These are phyloP conservation scores for Uloborus diversus DNA, from an alignment of 1,140 invertebrate genomes.

Conservation along the genomic window DNA sequence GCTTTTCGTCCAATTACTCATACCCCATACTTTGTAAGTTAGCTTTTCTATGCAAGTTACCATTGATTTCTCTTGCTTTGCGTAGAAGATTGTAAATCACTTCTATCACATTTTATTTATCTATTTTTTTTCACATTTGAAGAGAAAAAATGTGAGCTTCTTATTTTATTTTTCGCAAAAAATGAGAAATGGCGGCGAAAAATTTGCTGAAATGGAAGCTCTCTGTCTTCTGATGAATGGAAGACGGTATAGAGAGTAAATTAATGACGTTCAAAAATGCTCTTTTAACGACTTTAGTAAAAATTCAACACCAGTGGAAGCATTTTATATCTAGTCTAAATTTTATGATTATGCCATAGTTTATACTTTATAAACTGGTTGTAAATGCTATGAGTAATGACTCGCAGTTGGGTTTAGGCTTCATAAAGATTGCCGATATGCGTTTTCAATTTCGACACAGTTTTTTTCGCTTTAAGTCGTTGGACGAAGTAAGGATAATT, in stretches of 20 bases:
- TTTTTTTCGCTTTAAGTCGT: no score
- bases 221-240: background rate
- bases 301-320: slow-evolving; percentile 35
- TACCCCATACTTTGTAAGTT: slow-evolving; percentile 26
- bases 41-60: slow-evolving; percentile 23
- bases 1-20: slow-evolving; percentile 51
- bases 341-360: slow-evolving; percentile 53
- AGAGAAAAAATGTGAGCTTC: slow-evolving; percentile 9
- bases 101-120: background rate
- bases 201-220: slow-evolving; percentile 25
- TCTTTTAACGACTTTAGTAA: slow-evolving; percentile 38
- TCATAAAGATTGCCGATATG: no score
- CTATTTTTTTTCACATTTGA: slow-evolving; percentile 6
- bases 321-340: slow-evolving; percentile 40
- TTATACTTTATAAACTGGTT: slow-evolving; percentile 48
- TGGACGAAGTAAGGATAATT: no score
- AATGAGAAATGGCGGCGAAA: slow-evolving; percentile 34
- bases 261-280: slow-evolving; percentile 49
- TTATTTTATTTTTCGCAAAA: slow-evolving; percentile 29
- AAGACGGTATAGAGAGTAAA: slow-evolving; percentile 13
- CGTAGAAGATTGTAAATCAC: slow-evolving; percentile 48
- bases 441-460: no score
- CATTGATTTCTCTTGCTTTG: slow-evolving; percentile 40
- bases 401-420: background rate
- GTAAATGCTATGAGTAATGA: slow-evolving; percentile 50